Base-by-base conservation (phyloP, 2,888 invertebrate species). In the Drosophila barbarae region DNA sequence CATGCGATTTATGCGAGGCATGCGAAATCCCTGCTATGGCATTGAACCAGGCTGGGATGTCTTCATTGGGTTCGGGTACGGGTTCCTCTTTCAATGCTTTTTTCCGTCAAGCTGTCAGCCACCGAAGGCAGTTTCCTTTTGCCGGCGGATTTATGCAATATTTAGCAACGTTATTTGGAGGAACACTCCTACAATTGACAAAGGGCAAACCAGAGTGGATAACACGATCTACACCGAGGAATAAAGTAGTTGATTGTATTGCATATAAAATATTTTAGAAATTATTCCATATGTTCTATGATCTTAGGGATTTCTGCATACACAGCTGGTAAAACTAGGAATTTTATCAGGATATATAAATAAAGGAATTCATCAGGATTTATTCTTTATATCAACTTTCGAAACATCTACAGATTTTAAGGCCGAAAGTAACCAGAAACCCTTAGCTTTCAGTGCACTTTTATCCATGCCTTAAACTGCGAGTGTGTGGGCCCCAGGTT, bases 1-100 rank as follows among this genome's bases (percentile, higher is more conserved):
- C 84, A 84, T 74, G 83, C 80, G 64, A 82, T 68, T 82, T 72
- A 70, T 69, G 68, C 47, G 69, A 34, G 51, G 23, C 76, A 23
- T 23, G 23, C 23, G 23, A 23, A 65, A 70, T 73, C 61, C 53
- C 50, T 51, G 35, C 55, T 59, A 46, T 68, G 78, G 65, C 79
- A 82, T 82, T 78, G 84, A 78, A 78, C 82, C 66, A 41, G 54
- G 51, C 7, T 30, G 39, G 36, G 41, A 65, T 35, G n/a, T 46
- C 55, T 63, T 56, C 44, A 67, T 50, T 39, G 44, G 23, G 0
- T 3, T 46, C 30, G 30, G 46, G 0, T 3, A 30, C 30, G 30
- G 46, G n/a, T 30, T 44, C 15, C 15, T 39, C 39, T 13, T 39
- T 15, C 15, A 2, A 36, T n/a, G 38, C 9, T 5, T 7, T 12